Percentiles rank a stretch among this genome's conserved stretches.
Conservation (phyloP, 2,888 invertebrate species). For the Achlya flavicornis region DNA sequence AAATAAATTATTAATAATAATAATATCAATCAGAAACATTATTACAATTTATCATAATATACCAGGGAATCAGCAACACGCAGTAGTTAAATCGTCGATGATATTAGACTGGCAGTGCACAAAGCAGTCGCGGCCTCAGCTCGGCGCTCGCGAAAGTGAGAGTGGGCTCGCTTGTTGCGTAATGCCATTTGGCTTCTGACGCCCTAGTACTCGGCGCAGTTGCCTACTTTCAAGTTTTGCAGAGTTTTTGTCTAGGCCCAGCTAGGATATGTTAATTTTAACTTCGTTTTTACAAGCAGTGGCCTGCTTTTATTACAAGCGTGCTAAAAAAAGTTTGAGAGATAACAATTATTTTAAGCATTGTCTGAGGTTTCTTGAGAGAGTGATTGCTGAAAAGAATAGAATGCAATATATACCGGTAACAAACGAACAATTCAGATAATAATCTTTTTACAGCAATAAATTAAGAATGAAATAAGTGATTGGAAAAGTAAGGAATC, state of each 20-base stretch:
- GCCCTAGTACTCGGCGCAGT: conserved; percentile 60
- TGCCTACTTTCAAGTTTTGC: conserved; percentile 45
- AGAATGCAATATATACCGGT: too few relatives aligned
- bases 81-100: conserved; percentile 52
- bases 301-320: too few relatives aligned
- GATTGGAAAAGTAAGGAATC: neutral
- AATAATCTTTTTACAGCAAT: too few relatives aligned
- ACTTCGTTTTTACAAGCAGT: too few relatives aligned
- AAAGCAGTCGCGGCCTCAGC: conserved; percentile 62
- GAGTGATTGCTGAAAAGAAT: too few relatives aligned
- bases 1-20: neutral
- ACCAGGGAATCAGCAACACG: conserved; percentile 57
- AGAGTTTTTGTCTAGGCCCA: conserved; percentile 32
- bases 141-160: conserved; percentile 75
- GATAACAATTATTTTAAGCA: too few relatives aligned
- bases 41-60: conserved; percentile 30
- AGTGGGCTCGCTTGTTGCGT: conserved; percentile 70
- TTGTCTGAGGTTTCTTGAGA: too few relatives aligned
- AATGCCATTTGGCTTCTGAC: conserved; percentile 64
- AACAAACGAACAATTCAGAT: too few relatives aligned
- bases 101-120: conserved; percentile 53
- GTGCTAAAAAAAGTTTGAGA: too few relatives aligned
- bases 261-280: conserved; percentile 11
- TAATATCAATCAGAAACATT: conserved; percentile 8
- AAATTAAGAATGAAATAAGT: neutral